A percentile compares a stretch with the other conserved stretches of the same genome.
Conservation (phyloP, 2,888 invertebrate species). For the Allygus modestus region DNA sequence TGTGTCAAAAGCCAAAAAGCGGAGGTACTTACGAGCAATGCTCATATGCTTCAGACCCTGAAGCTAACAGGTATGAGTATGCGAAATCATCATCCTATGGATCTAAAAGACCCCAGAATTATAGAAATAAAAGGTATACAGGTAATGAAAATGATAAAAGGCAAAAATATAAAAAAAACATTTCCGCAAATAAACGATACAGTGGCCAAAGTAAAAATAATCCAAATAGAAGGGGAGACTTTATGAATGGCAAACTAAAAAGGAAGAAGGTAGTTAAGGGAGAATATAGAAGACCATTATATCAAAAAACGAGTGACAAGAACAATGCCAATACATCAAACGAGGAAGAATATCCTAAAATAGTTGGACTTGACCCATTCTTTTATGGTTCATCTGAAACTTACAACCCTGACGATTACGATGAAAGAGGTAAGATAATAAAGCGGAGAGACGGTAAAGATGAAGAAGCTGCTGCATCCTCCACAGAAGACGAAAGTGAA, state of each 20-base stretch:
- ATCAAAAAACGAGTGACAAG: slow-evolving; percentile 25
- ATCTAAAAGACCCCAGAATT: slow-evolving; percentile 56
- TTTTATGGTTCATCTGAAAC: slow-evolving; percentile 62
- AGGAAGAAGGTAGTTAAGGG: slow-evolving; percentile 52
- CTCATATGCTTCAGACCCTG: slow-evolving; percentile 85
- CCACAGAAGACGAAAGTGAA: slow-evolving; percentile 75
- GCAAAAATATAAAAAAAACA: slow-evolving; percentile 49
- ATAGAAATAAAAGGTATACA: slow-evolving; percentile 41
- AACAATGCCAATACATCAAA: slow-evolving; percentile 11
- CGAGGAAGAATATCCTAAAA: slow-evolving; percentile 44
- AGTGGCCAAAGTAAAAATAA: slow-evolving; percentile 13
- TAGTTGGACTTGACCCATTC: slow-evolving; percentile 65
- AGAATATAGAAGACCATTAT: slow-evolving; percentile 43
- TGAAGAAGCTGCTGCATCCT: slow-evolving; percentile 70
- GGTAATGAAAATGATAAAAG: slow-evolving; percentile 37
- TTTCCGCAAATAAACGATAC: slow-evolving; percentile 39
- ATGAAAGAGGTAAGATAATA: slow-evolving; percentile 55
- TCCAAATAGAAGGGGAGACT: slow-evolving; percentile 31
- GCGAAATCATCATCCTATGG: slow-evolving; percentile 71
- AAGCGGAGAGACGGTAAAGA: slow-evolving; percentile 69
- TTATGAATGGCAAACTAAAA: slow-evolving; percentile 42
- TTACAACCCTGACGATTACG: slow-evolving; percentile 55
- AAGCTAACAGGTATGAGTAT: slow-evolving; percentile 79
- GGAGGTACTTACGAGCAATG: slow-evolving; percentile 89
- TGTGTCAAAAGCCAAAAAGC: slow-evolving; percentile 86